These are phyloP conservation scores for Molothrus ater DNA, from an alignment of 2,797 vertebrate species.

Conservation along the genomic window DNA sequence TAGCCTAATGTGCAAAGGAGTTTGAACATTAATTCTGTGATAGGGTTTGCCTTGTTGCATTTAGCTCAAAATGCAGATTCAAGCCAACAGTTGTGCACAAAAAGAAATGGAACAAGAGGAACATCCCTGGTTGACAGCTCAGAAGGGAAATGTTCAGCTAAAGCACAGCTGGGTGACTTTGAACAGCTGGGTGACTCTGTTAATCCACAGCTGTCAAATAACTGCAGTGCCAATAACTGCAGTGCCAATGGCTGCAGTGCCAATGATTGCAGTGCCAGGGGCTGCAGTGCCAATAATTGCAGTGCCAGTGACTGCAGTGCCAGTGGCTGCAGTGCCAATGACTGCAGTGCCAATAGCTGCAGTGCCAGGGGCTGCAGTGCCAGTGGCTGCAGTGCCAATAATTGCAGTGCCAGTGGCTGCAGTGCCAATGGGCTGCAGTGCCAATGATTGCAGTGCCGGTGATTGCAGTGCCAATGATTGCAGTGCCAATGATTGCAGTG, in stretches of 20 bases:
- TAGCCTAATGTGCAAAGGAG: neutral
- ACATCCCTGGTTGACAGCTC: neutral
- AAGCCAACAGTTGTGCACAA: neutral
- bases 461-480: too few relatives aligned
- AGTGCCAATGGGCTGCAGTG: neutral
- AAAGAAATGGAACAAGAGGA: neutral
- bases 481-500: neutral
- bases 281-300: neutral
- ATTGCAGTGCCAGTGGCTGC: neutral
- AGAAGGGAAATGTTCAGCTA: neutral
- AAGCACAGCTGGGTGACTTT: neutral
- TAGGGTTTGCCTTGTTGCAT: neutral
- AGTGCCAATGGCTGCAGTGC: neutral
- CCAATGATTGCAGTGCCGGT: too few relatives aligned
- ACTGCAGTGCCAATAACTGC: neutral
- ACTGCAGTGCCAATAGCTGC: too few relatives aligned
- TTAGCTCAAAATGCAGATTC: neutral
- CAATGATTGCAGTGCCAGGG: rapidly evolving
- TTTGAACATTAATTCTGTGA: neutral
- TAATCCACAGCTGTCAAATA: neutral
- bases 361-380: too few relatives aligned
- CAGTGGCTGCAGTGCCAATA: rapidly evolving
- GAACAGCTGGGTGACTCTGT: neutral
- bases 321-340: too few relatives aligned
- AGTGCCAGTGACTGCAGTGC: neutral